A percentile compares a stretch with the other conserved stretches of the same genome.
Evolutionary conservation across 2,888 invertebrate species (phyloP).

Genomic region (Tromatobia lineatoria): DNA sequence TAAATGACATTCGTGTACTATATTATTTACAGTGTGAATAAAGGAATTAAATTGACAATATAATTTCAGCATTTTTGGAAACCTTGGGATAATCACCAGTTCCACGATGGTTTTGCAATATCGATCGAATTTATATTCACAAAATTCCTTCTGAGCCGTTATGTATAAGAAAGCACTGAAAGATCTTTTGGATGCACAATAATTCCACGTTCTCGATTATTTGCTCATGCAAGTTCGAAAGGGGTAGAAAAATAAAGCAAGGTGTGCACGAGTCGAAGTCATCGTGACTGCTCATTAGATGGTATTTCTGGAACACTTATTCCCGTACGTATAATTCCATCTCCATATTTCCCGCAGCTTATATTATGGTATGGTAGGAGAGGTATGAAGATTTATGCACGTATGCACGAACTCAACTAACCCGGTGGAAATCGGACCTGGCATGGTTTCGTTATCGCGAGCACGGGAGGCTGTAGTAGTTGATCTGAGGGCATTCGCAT

Average conservation of each 20-base stretch:
- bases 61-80: too few species aligned
- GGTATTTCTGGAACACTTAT: conserved; percentile 30
- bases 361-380: background rate
- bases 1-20: too few species aligned
- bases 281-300: conserved; percentile 23
- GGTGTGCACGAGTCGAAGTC: background rate
- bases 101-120: too few species aligned
- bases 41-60: too few species aligned
- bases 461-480: conserved; percentile 18
- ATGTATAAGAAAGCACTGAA: too few species aligned
- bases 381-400: conserved; percentile 60
- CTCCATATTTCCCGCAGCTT: background rate
- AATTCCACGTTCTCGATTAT: too few species aligned
- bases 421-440: conserved; percentile 43
- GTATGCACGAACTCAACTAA: conserved; percentile 56
- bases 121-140: too few species aligned
- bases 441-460: conserved; percentile 3
- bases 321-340: conserved; percentile 15
- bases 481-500: conserved; percentile 54
- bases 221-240: background rate
- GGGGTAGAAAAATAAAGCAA: background rate
- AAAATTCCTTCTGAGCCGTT: too few species aligned
- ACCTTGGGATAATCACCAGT: too few species aligned
- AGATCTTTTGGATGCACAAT: too few species aligned
- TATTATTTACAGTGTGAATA: too few species aligned